phyloP scores from a whole-genome alignment of 2,797 vertebrate genomes.

The Chrysolophus pictus region DNA sequence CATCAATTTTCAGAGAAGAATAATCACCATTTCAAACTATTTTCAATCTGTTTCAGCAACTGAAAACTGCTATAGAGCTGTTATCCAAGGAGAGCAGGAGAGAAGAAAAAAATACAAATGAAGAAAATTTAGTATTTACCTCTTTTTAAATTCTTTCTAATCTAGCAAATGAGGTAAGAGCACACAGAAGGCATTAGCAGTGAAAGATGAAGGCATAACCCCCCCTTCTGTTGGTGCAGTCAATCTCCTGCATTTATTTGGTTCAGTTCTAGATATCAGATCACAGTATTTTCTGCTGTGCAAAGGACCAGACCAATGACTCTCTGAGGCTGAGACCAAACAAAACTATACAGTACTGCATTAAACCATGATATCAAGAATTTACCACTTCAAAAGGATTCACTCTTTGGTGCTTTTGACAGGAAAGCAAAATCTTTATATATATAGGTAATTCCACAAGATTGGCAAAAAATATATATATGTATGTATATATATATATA shows the following conservation, averaged over 20 bases:
- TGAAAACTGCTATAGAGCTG: background rate
- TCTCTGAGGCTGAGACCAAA: background rate
- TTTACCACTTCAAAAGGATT: slow-evolving; percentile 54
- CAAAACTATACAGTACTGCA: slow-evolving; percentile 37
- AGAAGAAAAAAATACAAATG: background rate
- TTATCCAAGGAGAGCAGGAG: background rate
- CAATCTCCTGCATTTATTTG: slow-evolving; percentile 19
- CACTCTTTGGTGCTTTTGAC: slow-evolving; percentile 14
- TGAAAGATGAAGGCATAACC: background rate
- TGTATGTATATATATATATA: too few species aligned
- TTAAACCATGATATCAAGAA: background rate
- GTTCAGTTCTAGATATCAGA: background rate
- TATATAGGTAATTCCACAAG: slow-evolving; percentile 1
- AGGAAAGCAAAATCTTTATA: slow-evolving; percentile 15
- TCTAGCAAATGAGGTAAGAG: slow-evolving; percentile 11
- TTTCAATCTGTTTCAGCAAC: background rate
- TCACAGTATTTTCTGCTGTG: background rate
- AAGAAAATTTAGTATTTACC: background rate
- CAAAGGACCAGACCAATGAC: slow-evolving; percentile 37
- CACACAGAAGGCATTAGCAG: background rate
- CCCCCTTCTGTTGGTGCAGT: background rate
- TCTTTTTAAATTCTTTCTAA: slow-evolving; percentile 22
- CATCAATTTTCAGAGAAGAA: background rate
- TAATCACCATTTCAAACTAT: background rate
- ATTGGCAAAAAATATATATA: background rate